A percentile compares a stretch with the other conserved stretches of the same genome.
These are phyloP conservation scores for Lytechinus variegatus DNA, from an alignment of 35 echinoderm and acorn worm genomes.

Conservation along the genomic window DNA sequence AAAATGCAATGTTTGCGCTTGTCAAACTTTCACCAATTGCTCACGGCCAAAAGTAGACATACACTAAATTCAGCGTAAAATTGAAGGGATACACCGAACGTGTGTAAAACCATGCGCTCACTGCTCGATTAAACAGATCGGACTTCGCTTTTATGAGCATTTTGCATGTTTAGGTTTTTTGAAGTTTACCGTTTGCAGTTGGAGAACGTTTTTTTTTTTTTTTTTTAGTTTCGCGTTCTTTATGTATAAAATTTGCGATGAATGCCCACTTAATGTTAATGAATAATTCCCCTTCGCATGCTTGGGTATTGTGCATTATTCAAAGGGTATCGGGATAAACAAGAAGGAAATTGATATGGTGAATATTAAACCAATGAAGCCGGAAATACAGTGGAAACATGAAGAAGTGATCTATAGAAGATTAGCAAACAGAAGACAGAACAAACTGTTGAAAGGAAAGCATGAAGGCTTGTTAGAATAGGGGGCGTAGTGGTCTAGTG, in stretches of 20 bases:
- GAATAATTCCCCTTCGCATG: background rate
- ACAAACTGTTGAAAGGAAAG: background rate
- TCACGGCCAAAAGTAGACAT: background rate
- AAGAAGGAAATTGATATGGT: background rate
- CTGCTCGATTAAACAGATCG: background rate
- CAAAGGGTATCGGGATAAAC: background rate
- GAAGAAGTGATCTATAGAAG: background rate
- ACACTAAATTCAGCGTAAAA: background rate
- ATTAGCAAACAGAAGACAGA: background rate
- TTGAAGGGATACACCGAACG: background rate
- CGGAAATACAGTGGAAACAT: background rate
- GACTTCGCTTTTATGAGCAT: background rate
- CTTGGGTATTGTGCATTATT: background rate
- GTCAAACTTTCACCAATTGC: conserved; percentile 8
- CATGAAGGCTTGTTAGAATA: too few relatives aligned
- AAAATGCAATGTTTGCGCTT: conserved; percentile 38
- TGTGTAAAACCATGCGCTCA: background rate
- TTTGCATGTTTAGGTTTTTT: background rate
- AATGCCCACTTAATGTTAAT: background rate
- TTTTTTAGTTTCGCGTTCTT: background rate
- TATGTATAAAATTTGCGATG: background rate
- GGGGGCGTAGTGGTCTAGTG: too few relatives aligned
- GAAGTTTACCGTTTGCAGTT: background rate
- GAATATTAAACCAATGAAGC: background rate
- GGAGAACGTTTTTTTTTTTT: background rate